Percentiles rank a stretch among this genome's conserved stretches.
These are phyloP conservation scores for Manis crassicaudata DNA, from an alignment of 2,797 vertebrate species.

Conservation along the genomic window DNA sequence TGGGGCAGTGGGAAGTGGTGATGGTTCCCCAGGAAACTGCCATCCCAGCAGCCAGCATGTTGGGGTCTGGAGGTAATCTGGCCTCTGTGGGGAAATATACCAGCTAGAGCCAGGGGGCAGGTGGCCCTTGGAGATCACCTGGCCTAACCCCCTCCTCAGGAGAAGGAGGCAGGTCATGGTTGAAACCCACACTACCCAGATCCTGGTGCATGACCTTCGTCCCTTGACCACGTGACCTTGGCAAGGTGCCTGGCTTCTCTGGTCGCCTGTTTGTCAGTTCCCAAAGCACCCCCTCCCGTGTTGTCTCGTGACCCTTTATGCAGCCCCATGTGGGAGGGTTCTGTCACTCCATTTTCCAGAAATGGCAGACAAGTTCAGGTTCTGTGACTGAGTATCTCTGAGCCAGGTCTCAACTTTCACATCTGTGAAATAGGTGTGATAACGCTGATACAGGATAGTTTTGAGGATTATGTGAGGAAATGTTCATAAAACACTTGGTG, in stretches of 20 bases:
- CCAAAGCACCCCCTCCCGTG: background rate
- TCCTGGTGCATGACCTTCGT: background rate
- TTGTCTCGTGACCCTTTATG: background rate
- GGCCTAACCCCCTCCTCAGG: background rate
- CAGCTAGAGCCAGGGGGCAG: background rate
- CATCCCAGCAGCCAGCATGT: background rate
- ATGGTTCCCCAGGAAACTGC: background rate
- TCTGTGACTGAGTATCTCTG: background rate
- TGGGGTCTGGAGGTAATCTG: background rate
- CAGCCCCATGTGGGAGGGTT: background rate
- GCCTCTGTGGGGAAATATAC: background rate
- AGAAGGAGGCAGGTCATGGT: background rate
- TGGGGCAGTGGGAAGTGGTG: background rate
- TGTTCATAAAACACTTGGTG: background rate
- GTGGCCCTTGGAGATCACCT: background rate
- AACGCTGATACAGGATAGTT: background rate
- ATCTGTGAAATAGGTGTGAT: background rate
- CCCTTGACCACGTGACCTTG: background rate
- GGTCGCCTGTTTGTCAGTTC: accelerated
- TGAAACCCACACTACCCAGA: too few species aligned
- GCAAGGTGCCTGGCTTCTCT: background rate
- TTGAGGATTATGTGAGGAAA: background rate
- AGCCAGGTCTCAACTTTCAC: background rate
- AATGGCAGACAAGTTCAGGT: background rate
- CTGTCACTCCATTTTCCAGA: background rate